phyloP scores from a whole-genome alignment of 2,888 invertebrate genomes.

The Physocephala rufipes region DNA sequence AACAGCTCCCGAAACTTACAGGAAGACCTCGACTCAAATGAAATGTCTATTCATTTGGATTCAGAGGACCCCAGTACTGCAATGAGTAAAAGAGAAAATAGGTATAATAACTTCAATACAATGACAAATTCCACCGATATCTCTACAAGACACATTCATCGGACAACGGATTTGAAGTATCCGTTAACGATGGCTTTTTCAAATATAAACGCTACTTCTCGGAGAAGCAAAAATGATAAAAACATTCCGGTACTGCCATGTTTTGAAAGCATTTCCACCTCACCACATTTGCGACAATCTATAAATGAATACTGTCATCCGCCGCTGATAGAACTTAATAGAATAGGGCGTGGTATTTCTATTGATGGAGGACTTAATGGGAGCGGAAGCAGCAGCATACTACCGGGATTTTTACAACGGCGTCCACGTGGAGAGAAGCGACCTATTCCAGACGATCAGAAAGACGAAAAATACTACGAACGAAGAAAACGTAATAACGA shows the following conservation, averaged over 20 bases:
- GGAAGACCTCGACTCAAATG: not conserved
- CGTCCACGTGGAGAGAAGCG: constrained; percentile 83
- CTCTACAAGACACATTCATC: too few species aligned
- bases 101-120: not conserved
- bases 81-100: not conserved
- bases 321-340: constrained; percentile 60
- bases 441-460: constrained; percentile 86
- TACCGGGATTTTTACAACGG: constrained; percentile 61
- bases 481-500: constrained; percentile 86
- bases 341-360: constrained; percentile 52
- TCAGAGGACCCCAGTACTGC: constrained; percentile 33
- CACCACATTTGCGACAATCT: constrained; percentile 44
- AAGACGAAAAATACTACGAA: constrained; percentile 91
- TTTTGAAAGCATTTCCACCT: constrained; percentile 57
- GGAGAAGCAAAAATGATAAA: constrained; percentile 21
- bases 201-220: constrained; percentile 31
- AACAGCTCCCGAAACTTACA: not conserved
- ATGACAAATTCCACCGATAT: not conserved
- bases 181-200: constrained; percentile 13
- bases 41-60: constrained; percentile 28
- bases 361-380: constrained; percentile 43
- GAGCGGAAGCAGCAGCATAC: constrained; percentile 44
- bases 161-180: not conserved
- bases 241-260: constrained; percentile 51
- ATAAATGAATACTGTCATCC: constrained; percentile 49